Percentiles rank a stretch among this genome's conserved stretches.
phyloP scores from a whole-genome alignment of 2,888 invertebrate species.

The Dermolepida albohirtum region DNA sequence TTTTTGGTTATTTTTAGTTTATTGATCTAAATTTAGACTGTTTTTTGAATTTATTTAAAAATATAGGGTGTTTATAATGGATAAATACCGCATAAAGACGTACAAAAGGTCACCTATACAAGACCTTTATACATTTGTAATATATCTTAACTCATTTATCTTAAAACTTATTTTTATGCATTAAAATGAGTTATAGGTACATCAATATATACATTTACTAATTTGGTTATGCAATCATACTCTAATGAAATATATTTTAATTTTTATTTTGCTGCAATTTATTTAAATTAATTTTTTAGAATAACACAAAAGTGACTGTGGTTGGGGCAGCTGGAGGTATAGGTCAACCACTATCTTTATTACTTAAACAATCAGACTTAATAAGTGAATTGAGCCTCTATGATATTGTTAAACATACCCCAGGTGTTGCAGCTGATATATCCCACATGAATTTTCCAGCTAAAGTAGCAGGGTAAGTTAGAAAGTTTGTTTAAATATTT shows the following conservation, averaged over 20 bases:
- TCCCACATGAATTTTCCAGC: constrained; percentile 96
- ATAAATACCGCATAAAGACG: neutral
- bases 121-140: constrained; percentile 19
- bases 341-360: constrained; percentile 93
- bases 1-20: constrained; percentile 12
- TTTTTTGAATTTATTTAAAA: constrained; percentile 7
- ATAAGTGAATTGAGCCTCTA: constrained; percentile 88
- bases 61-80: constrained; percentile 8
- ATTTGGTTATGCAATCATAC: constrained; percentile 27
- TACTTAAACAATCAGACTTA: constrained; percentile 90
- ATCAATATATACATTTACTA: constrained; percentile 5
- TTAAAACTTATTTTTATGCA: neutral
- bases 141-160: constrained; percentile 1
- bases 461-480: constrained; percentile 73
- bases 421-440: constrained; percentile 96
- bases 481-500: too few species aligned
- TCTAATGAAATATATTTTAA: neutral
- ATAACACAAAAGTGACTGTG: constrained; percentile 92
- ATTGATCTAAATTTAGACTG: constrained; percentile 23
- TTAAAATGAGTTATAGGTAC: constrained; percentile 5
- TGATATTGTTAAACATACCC: constrained; percentile 91
- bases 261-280: constrained; percentile 7
- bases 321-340: constrained; percentile 98
- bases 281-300: constrained; percentile 67
- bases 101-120: constrained; percentile 23